Base-by-base conservation (phyloP, 2,888 invertebrate species). In the Sphaerophoria taeniata region DNA sequence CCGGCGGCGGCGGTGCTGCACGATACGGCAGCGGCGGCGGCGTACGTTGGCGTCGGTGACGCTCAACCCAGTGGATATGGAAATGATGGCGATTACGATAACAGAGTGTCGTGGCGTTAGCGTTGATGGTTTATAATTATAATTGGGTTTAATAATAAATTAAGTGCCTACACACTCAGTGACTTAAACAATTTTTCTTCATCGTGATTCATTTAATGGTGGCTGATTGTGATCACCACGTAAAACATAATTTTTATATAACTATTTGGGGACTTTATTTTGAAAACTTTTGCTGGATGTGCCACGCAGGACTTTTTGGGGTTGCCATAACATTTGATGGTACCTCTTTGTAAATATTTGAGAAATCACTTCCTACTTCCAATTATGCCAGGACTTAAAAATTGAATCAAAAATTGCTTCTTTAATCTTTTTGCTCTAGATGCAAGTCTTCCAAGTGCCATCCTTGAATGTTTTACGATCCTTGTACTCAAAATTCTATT, bases 101-200 rank as follows among this genome's bases (percentile, higher is more conserved):
- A 24, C 24, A 2, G 2, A 2, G 24, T 24, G n/a, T 3, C 39
- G 7, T 3, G 58, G 39, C 12, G 9, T 31, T 9, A 4, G 11
- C 31, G 1, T 14, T 24, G 53, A 67, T 45, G 60, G 60, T 72
- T 49, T 71, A 67, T 80, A 85, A 85, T 80, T 85, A 85, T 81
- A 85, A 80, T 85, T 75, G 72, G 76, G 69, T 84, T 84, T 81
- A 81, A 81, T 80, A 85, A 85, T 80, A 85, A 85, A 85, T 76
- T 81, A 85, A 85, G 81, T 85, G 85, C 76, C n/a, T n/a, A n/a
- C 81, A 75, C 75, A 71, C 75, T 60, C 75, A 65, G 75, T 56
- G 84, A 75, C 79, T 84, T 71, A 74, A 75, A 79, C 79, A 84
- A 75, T 65, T 71, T 75, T 84, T 75, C 65, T 75, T 79, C 75